Evolutionary conservation across 2,888 invertebrate genomes (phyloP), one percentile per base, ranked within the genome.

Genomic region (Graphium colonna): DNA sequence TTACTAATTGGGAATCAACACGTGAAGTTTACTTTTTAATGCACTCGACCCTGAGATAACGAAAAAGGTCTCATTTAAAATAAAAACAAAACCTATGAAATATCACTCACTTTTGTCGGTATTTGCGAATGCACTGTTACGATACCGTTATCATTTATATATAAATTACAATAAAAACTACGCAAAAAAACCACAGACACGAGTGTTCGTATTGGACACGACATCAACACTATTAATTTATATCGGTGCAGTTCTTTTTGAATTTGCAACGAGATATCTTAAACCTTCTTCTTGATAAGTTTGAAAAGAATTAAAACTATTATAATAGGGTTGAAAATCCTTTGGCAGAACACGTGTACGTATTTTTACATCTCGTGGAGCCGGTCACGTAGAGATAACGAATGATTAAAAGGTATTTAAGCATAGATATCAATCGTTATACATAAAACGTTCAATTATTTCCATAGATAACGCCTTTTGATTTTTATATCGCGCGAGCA

Each of bases 341-440:
- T n/a, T n/a, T 62, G 28, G 48, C 46, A n/a, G n/a, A 42, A 45
- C 52, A 9, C 49, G 36, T 41, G 38, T 48, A 17, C n/a, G n/a
- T n/a, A n/a, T n/a, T 39, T 44, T 8, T 4, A 12, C 39, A 40
- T 50, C 51, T 57, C 64, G 60, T 63, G 61, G 48, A 15, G 39
- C 42, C 41, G 46, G 64, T 65, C 64, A 65, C 64, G 64, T 65
- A 65, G 26, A 39, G 64, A 65, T 64, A 61, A 61, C 26, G 47
- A 16, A 1, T 51, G 63, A 64, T 65, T 63, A 63, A 5, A 26
- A 42, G 13, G 53, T 57, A 58, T 58, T 63, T 57, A 60, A n/a
- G 44, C 44, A 33, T 53, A 54, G 26, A 16, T 47, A 39, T 26
- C 5, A 15, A 15, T 26, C 15, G 15, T 47, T 39, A 39, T 13